Conservation (phyloP, 2,888 invertebrate genomes). For the Coelopa pilipes region DNA sequence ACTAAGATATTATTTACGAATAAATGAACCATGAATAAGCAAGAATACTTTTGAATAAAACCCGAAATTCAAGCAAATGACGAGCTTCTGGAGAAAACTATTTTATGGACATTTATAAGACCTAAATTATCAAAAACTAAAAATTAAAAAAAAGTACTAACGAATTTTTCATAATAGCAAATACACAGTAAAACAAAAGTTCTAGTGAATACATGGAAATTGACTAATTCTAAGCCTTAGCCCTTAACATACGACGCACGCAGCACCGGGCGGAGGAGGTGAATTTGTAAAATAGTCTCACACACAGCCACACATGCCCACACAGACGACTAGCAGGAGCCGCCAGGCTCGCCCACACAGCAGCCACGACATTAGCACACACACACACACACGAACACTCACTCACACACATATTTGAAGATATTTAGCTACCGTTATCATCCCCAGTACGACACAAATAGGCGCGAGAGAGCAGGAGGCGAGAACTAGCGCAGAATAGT, state of each 20-base stretch:
- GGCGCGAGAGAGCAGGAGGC: neutral
- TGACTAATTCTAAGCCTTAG: slow-evolving; percentile 27
- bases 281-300: too few species aligned
- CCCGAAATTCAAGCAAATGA: slow-evolving; percentile 30
- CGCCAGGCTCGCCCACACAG: neutral
- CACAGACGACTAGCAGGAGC: neutral
- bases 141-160: neutral
- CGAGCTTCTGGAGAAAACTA: slow-evolving; percentile 29
- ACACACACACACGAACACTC: too few species aligned
- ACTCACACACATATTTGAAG: neutral
- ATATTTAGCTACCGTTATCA: neutral
- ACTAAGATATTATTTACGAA: too few species aligned
- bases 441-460: slow-evolving; percentile 7
- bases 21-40: too few species aligned
- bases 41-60: neutral
- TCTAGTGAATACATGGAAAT: slow-evolving; percentile 38
- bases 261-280: too few species aligned
- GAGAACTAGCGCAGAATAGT: slow-evolving; percentile 19
- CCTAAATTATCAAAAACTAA: slow-evolving; percentile 13
- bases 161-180: slow-evolving; percentile 14
- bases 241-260: too few species aligned
- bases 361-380: neutral
- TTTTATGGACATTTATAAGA: slow-evolving; percentile 23
- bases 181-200: neutral
- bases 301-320: neutral